Evolutionary conservation across 2,113 vertebrate species (phyloP).

Genomic region (Monopterus albus): DNA sequence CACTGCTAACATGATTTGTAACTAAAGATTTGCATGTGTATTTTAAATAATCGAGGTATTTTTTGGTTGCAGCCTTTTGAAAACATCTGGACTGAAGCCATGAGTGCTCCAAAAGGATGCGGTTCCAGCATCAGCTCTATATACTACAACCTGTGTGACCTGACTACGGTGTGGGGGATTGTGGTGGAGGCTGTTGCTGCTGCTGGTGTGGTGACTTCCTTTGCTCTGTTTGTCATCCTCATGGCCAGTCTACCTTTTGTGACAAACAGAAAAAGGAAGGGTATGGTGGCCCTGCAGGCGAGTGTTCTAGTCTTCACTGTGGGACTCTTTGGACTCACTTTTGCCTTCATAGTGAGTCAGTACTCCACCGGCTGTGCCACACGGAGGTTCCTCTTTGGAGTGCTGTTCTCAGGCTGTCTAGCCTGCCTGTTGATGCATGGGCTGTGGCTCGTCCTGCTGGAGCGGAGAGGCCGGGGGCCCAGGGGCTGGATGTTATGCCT

Average conservation of each 20-base stretch:
- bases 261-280: constrained; percentile 86
- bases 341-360: constrained; percentile 87
- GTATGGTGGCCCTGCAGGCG: constrained; percentile 86
- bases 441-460: constrained; percentile 85
- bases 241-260: constrained; percentile 88
- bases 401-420: constrained; percentile 90
- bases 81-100: constrained; percentile 24
- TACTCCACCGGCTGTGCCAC: constrained; percentile 88
- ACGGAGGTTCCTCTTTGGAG: constrained; percentile 91
- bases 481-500: constrained; percentile 85
- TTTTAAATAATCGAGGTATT: background rate
- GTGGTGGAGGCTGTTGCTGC: constrained; percentile 87
- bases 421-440: constrained; percentile 89
- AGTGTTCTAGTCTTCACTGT: constrained; percentile 88
- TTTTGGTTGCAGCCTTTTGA: constrained; percentile 26
- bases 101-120: constrained; percentile 80
- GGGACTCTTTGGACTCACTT: constrained; percentile 92
- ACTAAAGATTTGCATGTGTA: background rate
- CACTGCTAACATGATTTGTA: background rate
- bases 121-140: constrained; percentile 79
- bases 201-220: constrained; percentile 84
- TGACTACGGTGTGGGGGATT: constrained; percentile 87
- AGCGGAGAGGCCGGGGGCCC: constrained; percentile 76
- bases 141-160: constrained; percentile 92
- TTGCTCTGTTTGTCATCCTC: constrained; percentile 87